Evolutionary conservation across 2,113 vertebrate genomes (phyloP).

Genomic region (Meleagris gallopavo): DNA sequence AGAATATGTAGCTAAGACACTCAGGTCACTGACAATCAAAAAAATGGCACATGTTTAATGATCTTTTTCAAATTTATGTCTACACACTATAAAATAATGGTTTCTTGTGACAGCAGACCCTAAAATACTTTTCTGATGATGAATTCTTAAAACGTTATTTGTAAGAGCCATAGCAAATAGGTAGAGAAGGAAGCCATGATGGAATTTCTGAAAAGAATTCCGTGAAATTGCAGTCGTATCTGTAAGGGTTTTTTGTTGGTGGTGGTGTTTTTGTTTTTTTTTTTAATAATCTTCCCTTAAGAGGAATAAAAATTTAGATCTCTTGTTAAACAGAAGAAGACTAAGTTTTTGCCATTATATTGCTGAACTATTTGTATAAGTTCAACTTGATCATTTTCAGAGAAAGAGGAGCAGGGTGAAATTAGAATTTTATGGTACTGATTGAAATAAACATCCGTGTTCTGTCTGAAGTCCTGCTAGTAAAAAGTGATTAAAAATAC

Average conservation of each 20-base stretch:
- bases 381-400: constrained; percentile 43
- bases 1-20: not conserved
- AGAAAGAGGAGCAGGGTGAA: not conserved
- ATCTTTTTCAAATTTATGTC: not conserved
- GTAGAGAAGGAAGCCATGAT: not conserved
- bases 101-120: not conserved
- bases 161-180: not conserved
- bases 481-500: not conserved
- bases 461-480: constrained; percentile 13
- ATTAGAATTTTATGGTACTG: not conserved
- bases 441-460: constrained; percentile 19
- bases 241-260: not conserved
- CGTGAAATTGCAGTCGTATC: not conserved
- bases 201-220: not conserved
- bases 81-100: not conserved
- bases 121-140: not conserved
- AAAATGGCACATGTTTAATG: not conserved
- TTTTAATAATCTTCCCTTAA: not conserved
- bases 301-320: not conserved
- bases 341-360: not conserved
- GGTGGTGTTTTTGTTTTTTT: too few relatives aligned
- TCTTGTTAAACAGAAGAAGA: not conserved
- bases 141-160: not conserved
- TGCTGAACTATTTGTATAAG: not conserved
- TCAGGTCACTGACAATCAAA: not conserved